Evolutionary conservation across 2,113 vertebrate species (phyloP).

Genomic region (Sylvilagus bachmani): DNA sequence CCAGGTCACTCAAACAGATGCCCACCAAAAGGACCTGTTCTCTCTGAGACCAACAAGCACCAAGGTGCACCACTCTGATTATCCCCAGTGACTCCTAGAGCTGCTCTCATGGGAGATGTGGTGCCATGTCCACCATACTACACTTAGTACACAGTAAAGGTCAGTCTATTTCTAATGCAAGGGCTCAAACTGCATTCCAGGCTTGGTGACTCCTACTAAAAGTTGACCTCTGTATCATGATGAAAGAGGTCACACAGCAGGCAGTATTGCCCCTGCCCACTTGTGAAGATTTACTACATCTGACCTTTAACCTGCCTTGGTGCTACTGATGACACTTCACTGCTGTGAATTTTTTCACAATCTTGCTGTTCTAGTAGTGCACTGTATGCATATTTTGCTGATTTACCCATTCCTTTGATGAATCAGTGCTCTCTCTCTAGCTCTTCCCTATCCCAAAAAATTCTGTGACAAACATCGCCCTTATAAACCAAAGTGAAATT

Average conservation of each 20-base stretch:
- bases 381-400: not conserved
- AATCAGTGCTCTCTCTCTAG: not conserved
- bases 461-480: not conserved
- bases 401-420: conserved; percentile 1
- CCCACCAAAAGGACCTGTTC: not conserved
- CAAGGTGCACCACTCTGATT: not conserved
- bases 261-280: not conserved
- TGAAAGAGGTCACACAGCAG: fast-evolving
- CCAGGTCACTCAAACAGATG: not conserved
- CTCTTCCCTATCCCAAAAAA: not conserved
- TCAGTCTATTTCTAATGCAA: not conserved
- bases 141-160: not conserved
- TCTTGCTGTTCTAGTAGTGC: not conserved
- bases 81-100: too few relatives aligned
- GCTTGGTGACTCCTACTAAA: not conserved
- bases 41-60: not conserved
- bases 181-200: not conserved
- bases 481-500: not conserved
- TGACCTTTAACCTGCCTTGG: not conserved
- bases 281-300: not conserved
- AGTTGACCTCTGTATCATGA: not conserved
- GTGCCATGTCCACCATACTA: not conserved
- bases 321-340: fast-evolving
- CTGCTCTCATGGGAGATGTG: not conserved
- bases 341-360: too few relatives aligned